Percentiles rank a stretch among this genome's conserved stretches.
Evolutionary conservation across 2,113 vertebrate genomes (phyloP).

Genomic region (Aythya baeri): DNA sequence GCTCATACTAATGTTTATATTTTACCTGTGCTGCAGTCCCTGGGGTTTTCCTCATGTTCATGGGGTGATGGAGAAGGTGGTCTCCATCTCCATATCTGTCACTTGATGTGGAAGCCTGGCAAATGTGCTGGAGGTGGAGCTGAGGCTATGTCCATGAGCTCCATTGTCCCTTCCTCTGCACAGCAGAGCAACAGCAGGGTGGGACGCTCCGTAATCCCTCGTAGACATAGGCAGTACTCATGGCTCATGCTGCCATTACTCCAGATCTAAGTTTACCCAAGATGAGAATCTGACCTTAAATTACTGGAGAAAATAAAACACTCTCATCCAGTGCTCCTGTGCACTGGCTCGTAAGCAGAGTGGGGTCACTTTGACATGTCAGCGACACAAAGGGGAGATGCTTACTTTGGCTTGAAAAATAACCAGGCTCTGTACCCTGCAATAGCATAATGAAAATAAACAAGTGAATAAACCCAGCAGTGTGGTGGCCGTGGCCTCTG

Average conservation of each 20-base stretch:
- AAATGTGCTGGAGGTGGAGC: background rate
- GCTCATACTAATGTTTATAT: background rate
- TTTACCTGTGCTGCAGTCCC: background rate
- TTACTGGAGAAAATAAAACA: background rate
- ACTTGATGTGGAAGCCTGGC: background rate
- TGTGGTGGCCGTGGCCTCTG: background rate
- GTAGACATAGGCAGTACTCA: background rate
- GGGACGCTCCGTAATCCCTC: background rate
- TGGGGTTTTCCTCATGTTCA: background rate
- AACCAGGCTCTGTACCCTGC: background rate
- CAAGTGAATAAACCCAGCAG: background rate
- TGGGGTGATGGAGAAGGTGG: background rate
- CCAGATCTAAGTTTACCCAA: background rate
- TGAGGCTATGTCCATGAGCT: background rate
- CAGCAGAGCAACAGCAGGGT: background rate
- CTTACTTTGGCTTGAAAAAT: conserved; percentile 10
- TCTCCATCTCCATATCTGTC: background rate
- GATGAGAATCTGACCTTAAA: background rate
- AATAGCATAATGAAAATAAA: background rate
- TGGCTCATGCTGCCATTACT: background rate
- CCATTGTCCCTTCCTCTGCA: background rate
- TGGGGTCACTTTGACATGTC: background rate
- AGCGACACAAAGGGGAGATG: background rate
- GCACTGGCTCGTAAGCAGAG: conserved; percentile 3
- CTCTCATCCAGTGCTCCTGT: background rate